Conservation (phyloP, 2,797 vertebrate species). For the Periophthalmus magnuspinnatus region DNA sequence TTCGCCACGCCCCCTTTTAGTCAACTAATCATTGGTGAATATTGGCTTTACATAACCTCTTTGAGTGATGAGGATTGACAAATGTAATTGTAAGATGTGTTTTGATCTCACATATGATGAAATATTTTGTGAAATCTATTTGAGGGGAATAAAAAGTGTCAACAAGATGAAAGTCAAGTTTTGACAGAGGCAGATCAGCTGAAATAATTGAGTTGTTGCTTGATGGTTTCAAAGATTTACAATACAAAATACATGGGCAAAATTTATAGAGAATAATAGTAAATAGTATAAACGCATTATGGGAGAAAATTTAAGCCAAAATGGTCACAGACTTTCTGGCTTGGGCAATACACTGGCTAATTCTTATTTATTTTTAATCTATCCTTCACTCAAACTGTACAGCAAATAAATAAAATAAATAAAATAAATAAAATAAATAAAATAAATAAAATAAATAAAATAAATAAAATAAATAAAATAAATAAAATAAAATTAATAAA, state of each 20-base stretch:
- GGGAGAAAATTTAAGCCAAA: too few relatives aligned
- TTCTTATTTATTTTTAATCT: not conserved
- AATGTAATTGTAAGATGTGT: not conserved
- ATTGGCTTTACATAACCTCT: not conserved
- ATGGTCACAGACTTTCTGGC: too few relatives aligned
- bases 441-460: too few relatives aligned
- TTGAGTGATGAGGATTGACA: not conserved
- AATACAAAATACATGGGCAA: too few relatives aligned
- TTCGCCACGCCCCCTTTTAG: too few relatives aligned
- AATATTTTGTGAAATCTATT: conserved; percentile 2
- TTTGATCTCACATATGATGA: conserved; percentile 2
- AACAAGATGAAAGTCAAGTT: conserved; percentile 1
- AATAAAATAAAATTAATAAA: too few relatives aligned
- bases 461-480: too few relatives aligned
- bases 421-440: too few relatives aligned
- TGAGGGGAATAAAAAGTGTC: not conserved
- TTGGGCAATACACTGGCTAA: not conserved
- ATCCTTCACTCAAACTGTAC: too few relatives aligned
- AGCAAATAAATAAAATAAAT: too few relatives aligned
- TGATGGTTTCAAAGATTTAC: not conserved
- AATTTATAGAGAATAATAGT: not conserved
- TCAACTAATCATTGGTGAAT: not conserved
- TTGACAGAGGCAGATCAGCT: not conserved
- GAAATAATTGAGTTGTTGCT: not conserved
- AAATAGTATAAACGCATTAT: not conserved